A percentile compares a stretch with the other conserved stretches of the same genome.
phyloP scores from a whole-genome alignment of 1,140 invertebrate species.

The Bombus terrestris region DNA sequence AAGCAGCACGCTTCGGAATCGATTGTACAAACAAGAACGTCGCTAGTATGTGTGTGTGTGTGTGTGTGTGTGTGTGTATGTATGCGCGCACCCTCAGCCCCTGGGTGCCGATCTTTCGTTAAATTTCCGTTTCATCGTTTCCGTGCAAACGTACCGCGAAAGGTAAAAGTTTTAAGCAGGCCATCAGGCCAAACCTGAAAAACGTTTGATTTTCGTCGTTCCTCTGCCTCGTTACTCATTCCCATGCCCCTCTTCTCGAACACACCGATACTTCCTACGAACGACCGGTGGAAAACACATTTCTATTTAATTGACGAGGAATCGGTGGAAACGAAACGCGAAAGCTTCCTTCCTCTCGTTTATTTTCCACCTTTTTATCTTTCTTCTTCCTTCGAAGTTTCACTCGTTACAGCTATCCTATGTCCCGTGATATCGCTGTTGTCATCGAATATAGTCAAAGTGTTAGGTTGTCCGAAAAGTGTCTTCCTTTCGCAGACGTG shows the following conservation, averaged over 20 bases:
- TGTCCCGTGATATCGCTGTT: neutral
- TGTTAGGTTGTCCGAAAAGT: too few relatives aligned
- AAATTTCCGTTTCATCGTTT: slow-evolving; percentile 67
- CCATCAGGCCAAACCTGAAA: slow-evolving; percentile 54
- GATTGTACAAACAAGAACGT: slow-evolving; percentile 73
- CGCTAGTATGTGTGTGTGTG: neutral
- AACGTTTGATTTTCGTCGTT: slow-evolving; percentile 8
- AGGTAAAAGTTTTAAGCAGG: slow-evolving; percentile 63
- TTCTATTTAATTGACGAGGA: slow-evolving; percentile 22
- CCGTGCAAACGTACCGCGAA: slow-evolving; percentile 61
- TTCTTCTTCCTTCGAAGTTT: too few relatives aligned
- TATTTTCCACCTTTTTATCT: too few relatives aligned
- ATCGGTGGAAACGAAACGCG: neutral
- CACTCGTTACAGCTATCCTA: neutral
- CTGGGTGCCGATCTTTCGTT: slow-evolving; percentile 60
- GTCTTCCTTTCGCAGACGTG: too few relatives aligned
- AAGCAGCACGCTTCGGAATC: slow-evolving; percentile 70
- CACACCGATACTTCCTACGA: slow-evolving; percentile 3
- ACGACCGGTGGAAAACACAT: slow-evolving; percentile 10
- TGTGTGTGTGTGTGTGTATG: too few relatives aligned
- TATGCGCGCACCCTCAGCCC: slow-evolving; percentile 23
- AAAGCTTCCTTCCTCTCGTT: neutral
- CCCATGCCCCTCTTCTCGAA: neutral
- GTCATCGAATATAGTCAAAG: too few relatives aligned
- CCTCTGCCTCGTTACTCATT: neutral